Evolutionary conservation across 30 jellyfish, hydroid and myxozoan genomes (phyloP), one percentile per base, ranked within the genome.

Genomic region (Nemopilema nomurai): DNA sequence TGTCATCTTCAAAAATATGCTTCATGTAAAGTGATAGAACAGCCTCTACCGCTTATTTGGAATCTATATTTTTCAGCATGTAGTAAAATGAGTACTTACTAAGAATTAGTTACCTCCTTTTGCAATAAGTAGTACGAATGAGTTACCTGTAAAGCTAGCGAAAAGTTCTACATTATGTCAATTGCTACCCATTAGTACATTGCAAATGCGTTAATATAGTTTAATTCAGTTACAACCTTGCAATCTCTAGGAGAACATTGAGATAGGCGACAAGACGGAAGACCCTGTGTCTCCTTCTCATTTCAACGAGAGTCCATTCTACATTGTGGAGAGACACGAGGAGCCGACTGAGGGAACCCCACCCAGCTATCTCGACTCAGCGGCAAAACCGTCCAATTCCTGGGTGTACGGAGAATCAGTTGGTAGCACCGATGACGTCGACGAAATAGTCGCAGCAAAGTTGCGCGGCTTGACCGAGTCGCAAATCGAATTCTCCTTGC

Each of bases 361-460:
- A 18, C 67, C 63, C 19, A 50, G 28, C 18, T 66, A 76, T 65
- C 69, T 67, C 24, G 79, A 67, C 62, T 67, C 78, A n/a, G 50
- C 67, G 1, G 85, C 73, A 1, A 80, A 84, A 32, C 7, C 77
- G 53, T 8, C 87, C 65, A 81, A 80, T 21, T 51, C 82, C 0
- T 84, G 93, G 93, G 87, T 86, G 16, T 84, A 84, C 57, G 93
- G 93, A 20, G 93, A 74, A 9, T 72, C 87, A 1, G 28, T 74
- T n/a, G 28, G 67, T 51, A 73, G 83, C 52, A n/a, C 65, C 9
- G 83, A 84, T 18, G 93, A 74, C 28, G 50, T 62, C 18, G 87
- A 84, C 49, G 77, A 74, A 7, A 63, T 84, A 21, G 92, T 63
- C 13, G 81, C 32, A 8, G 81, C 73, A 62, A 72, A 71, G 57